phyloP scores from a whole-genome alignment of 2,888 invertebrate species.

The Caenorhabditis drosophilae region DNA sequence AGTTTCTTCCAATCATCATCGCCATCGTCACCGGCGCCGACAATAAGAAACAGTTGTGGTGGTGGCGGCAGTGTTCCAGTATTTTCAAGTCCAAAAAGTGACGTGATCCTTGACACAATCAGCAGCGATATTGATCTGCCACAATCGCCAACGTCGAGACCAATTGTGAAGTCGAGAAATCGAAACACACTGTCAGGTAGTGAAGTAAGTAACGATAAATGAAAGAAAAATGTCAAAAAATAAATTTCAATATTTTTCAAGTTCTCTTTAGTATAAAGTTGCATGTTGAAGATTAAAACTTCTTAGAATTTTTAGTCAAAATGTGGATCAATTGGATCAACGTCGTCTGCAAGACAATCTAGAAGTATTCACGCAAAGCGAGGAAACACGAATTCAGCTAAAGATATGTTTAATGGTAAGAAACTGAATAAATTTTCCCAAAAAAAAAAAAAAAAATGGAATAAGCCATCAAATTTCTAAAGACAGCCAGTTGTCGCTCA shows the following conservation, averaged over 20 bases:
- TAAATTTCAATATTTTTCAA: no score
- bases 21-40: constrained; percentile 2
- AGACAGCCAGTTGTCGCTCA: not conserved
- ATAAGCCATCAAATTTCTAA: no score
- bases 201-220: not conserved
- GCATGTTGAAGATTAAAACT: no score
- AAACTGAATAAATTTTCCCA: no score
- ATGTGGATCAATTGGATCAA: constrained; percentile 15
- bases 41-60: not conserved
- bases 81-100: no score
- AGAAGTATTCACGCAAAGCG: constrained; percentile 14
- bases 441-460: no score
- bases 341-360: constrained; percentile 23
- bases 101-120: no score
- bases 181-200: constrained; percentile 1
- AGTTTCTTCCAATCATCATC: no score
- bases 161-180: not conserved
- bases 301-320: not conserved
- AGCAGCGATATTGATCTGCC: not conserved
- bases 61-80: constrained; percentile 5
- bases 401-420: not conserved
- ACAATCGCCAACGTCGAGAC: not conserved
- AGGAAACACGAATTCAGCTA: constrained; percentile 23
- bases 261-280: no score
- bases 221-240: not conserved